These are phyloP conservation scores for Agrypnia vestita DNA, from an alignment of 1,140 invertebrate species.

Conservation along the genomic window DNA sequence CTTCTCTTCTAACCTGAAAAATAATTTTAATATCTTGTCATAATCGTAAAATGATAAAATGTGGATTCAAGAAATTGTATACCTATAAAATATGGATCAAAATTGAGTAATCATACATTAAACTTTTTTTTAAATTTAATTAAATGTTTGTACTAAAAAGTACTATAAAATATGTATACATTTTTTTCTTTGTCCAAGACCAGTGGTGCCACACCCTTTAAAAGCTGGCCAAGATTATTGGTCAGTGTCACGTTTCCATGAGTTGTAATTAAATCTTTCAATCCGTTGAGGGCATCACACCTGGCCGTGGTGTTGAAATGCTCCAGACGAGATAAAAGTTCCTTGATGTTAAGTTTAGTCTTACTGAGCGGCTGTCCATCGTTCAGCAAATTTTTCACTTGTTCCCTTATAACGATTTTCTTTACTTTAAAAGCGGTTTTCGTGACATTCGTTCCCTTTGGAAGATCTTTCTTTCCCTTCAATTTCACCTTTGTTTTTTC, in stretches of 20 bases:
- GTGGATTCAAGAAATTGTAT: not conserved
- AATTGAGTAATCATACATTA: too few relatives aligned
- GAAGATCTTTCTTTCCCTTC: conserved; percentile 81
- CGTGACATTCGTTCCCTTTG: conserved; percentile 83
- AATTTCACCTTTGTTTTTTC: conserved; percentile 87
- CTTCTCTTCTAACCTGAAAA: conserved; percentile 77
- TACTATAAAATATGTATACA: conserved; percentile 63
- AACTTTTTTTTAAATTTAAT: too few relatives aligned
- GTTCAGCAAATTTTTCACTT: conserved; percentile 78
- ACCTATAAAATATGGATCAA: too few relatives aligned
- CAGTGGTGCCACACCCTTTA: conserved; percentile 80
- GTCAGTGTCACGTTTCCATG: conserved; percentile 67
- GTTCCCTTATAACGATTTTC: conserved; percentile 86
- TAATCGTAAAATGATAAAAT: not conserved
- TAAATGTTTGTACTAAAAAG: not conserved
- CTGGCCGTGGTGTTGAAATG: conserved; percentile 85
- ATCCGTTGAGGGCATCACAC: conserved; percentile 79
- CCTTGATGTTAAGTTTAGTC: conserved; percentile 84
- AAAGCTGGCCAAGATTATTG: conserved; percentile 77
- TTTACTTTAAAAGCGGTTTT: conserved; percentile 91
- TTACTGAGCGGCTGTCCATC: conserved; percentile 77
- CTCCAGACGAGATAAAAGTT: conserved; percentile 81
- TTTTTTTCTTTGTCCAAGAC: conserved; percentile 81
- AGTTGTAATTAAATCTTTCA: conserved; percentile 79
- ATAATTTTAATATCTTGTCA: not conserved